A percentile compares a stretch with the other conserved stretches of the same genome.
Evolutionary conservation across 1,140 invertebrate species (phyloP).

Genomic region (Lasioglossum albipes): DNA sequence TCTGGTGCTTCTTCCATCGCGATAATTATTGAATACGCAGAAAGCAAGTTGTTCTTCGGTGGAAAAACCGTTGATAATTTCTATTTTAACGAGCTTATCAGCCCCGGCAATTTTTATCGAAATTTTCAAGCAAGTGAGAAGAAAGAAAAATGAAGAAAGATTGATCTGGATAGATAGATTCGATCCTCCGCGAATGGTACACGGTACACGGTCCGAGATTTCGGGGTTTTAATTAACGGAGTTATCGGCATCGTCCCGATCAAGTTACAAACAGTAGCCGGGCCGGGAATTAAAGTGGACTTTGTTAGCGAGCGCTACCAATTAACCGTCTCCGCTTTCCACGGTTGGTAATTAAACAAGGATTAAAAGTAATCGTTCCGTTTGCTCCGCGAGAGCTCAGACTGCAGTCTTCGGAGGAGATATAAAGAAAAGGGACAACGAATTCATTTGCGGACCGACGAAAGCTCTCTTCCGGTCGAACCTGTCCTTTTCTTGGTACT

Average conservation of each 20-base stretch:
- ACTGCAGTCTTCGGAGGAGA: no score
- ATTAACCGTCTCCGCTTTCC: slow-evolving; percentile 3
- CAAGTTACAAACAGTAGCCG: not conserved
- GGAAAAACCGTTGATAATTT: slow-evolving; percentile 3
- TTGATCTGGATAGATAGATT: not conserved
- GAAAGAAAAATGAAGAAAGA: no score
- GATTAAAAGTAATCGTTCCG: slow-evolving; percentile 22
- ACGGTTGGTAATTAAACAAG: not conserved
- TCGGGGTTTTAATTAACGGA: slow-evolving; percentile 6
- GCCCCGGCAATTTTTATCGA: not conserved
- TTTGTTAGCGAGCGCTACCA: slow-evolving; percentile 4
- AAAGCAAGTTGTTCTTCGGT: not conserved
- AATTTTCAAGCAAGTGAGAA: not conserved
- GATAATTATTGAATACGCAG: slow-evolving; percentile 22
- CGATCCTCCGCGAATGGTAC: not conserved
- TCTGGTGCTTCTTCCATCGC: not conserved
- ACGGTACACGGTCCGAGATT: not conserved
- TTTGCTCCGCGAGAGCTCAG: not conserved
- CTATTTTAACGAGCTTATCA: slow-evolving; percentile 37
- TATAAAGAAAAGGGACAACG: not conserved
- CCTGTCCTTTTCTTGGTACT: not conserved
- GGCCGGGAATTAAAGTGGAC: not conserved
- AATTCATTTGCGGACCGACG: not conserved
- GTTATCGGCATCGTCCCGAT: not conserved
- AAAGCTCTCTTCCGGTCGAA: not conserved